Conservation (phyloP, 2,888 invertebrate species). For the Synanthedon andrenaeformis region DNA sequence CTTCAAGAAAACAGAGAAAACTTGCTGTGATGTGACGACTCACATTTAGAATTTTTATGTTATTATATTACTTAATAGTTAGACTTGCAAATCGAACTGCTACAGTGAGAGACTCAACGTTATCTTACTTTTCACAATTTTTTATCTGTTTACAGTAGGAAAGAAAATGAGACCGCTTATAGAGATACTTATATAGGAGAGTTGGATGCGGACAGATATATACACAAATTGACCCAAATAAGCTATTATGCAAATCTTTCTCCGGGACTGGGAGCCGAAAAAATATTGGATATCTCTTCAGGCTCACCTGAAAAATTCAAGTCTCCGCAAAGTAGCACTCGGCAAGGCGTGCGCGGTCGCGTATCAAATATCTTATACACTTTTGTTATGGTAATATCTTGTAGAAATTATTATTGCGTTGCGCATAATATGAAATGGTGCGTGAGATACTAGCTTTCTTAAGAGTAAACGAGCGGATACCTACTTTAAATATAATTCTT, state of each 20-base stretch:
- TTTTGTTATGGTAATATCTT: constrained; percentile 61
- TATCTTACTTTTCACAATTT: no score
- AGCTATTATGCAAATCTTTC: constrained; percentile 32
- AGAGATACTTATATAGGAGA: not conserved
- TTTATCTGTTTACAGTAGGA: no score
- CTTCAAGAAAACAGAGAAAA: no score
- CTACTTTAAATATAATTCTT: no score
- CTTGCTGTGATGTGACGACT: no score
- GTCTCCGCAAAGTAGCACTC: constrained; percentile 26
- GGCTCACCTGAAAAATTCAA: constrained; percentile 43
- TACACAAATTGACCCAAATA: constrained; percentile 34
- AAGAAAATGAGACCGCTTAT: not conserved
- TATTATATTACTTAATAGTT: no score
- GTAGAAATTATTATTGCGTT: constrained; percentile 43
- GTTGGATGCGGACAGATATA: constrained; percentile 10
- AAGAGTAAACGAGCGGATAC: no score
- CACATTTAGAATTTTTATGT: no score
- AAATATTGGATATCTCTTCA: constrained; percentile 34
- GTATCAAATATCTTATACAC: constrained; percentile 59
- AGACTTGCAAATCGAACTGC: no score
- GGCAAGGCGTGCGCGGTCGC: constrained; percentile 17
- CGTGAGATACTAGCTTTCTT: no score
- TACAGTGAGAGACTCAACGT: no score
- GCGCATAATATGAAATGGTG: constrained; percentile 35
- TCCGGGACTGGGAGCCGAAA: constrained; percentile 14